Conservation (phyloP, 2,113 vertebrate species). For the Oryzias curvinotus region DNA sequence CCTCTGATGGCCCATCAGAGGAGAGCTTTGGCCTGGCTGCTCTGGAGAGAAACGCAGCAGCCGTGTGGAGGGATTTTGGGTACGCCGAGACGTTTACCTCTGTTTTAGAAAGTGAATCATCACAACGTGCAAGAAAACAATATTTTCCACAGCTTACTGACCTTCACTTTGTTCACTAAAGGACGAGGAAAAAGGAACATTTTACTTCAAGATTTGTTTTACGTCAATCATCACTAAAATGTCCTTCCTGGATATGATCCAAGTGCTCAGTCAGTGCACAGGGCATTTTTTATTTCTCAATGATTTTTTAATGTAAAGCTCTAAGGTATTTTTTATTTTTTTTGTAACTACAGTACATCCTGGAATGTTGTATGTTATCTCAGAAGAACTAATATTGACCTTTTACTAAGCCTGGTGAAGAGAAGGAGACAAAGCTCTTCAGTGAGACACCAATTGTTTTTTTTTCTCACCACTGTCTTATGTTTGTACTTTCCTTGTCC, state of each 20-base stretch:
- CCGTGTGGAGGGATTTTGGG: slow-evolving; percentile 94
- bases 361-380: no score
- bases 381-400: no score
- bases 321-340: no score
- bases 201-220: no score
- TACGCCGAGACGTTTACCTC: slow-evolving; percentile 31
- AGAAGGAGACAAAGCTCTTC: background rate
- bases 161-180: no score
- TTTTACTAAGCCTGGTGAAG: background rate
- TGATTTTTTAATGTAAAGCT: no score
- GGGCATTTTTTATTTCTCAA: no score
- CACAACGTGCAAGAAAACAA: background rate
- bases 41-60: slow-evolving; percentile 92
- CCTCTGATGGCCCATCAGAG: slow-evolving; percentile 87
- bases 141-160: background rate
- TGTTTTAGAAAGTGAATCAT: background rate
- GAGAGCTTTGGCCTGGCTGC: slow-evolving; percentile 87
- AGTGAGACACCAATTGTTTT: background rate
- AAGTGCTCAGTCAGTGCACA: no score
- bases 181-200: no score
- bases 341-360: no score
- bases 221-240: no score
- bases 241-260: no score
- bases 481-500: background rate
- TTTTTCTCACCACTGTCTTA: background rate